phyloP scores from a whole-genome alignment of 2,113 vertebrate species.

The Xiphophorus hellerii region DNA sequence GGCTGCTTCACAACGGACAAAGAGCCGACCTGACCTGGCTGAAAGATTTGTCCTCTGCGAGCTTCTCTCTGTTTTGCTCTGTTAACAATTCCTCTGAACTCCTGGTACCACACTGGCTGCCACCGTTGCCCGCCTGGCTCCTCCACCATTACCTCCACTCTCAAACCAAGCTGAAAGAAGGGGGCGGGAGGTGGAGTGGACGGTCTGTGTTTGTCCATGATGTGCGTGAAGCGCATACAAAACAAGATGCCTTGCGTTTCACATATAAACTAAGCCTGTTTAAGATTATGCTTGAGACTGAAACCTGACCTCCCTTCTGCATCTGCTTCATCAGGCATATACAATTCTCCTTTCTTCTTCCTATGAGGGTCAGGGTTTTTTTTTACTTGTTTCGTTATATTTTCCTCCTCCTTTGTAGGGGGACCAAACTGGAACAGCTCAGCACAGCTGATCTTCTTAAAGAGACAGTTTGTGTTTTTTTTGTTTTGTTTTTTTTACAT shows the following conservation, averaged over 20 bases:
- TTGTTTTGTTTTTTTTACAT: background rate
- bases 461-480: background rate
- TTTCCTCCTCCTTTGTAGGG: background rate
- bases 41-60: slow-evolving; percentile 21
- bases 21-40: slow-evolving; percentile 19
- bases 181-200: slow-evolving; percentile 17
- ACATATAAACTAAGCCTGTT: slow-evolving; percentile 20
- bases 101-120: slow-evolving; percentile 30
- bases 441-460: background rate
- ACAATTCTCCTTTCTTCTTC: slow-evolving; percentile 29
- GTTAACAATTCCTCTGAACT: slow-evolving; percentile 46
- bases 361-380: slow-evolving; percentile 9
- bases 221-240: too few relatives aligned
- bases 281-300: slow-evolving; percentile 18
- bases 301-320: slow-evolving; percentile 49
- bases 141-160: slow-evolving; percentile 47
- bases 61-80: slow-evolving; percentile 22
- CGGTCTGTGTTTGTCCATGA: background rate
- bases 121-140: slow-evolving; percentile 54
- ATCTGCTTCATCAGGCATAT: slow-evolving; percentile 22
- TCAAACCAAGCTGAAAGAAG: slow-evolving; percentile 47
- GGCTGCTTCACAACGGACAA: slow-evolving; percentile 52
- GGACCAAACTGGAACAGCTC: background rate
- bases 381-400: slow-evolving; percentile 13
- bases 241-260: slow-evolving; percentile 23